Base-by-base conservation (phyloP, 2,888 invertebrate species). In the Ctena decussata region DNA sequence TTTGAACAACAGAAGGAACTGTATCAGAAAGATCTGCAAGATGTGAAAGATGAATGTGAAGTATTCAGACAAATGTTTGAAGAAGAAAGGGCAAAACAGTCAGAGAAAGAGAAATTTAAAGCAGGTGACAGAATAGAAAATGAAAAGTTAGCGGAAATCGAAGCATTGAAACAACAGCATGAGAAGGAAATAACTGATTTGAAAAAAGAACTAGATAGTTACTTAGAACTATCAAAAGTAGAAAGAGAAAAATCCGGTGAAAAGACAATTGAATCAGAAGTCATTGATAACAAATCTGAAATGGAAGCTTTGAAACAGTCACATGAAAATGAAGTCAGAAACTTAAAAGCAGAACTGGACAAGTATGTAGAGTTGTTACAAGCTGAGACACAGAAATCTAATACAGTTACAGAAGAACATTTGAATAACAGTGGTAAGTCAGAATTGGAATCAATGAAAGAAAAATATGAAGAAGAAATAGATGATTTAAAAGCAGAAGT, bases 1-100 rank as follows among this genome's bases (percentile, higher is more conserved):
- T 84, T 90, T 57, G 82, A 87, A 57, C 53, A 81, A 8, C 82
- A 85, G 60, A 85, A 80, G 44, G 53, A n/a, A 32, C n/a, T 39
- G n/a, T 83, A 65, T 77, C 69, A 81, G 65, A 80, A 85, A 46
- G 87, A 87, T 76, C 73, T 83, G 32, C 44, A 71, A 41, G 87
- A 87, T 21, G 30, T 77, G 0, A 78, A 70, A 79, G 87, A 85
- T 75, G 87, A 87, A 70, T 81, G 80, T 32, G 83, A 83, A 60
- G 80, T 85, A 2, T 87, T 85, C 57, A 77, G 53, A 39, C 74
- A 82, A 21, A 72, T 87, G 32, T 73, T 85, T 30, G 57, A 85
- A 18, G 83, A 85, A 70, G 85, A 85, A 57, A 73, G 39, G n/a
- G 69, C 77, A 2, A 77, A 69, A 24, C 27, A 0, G 3, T 27